phyloP scores from a whole-genome alignment of 2,797 vertebrate genomes.

The Coreius guichenoti region DNA sequence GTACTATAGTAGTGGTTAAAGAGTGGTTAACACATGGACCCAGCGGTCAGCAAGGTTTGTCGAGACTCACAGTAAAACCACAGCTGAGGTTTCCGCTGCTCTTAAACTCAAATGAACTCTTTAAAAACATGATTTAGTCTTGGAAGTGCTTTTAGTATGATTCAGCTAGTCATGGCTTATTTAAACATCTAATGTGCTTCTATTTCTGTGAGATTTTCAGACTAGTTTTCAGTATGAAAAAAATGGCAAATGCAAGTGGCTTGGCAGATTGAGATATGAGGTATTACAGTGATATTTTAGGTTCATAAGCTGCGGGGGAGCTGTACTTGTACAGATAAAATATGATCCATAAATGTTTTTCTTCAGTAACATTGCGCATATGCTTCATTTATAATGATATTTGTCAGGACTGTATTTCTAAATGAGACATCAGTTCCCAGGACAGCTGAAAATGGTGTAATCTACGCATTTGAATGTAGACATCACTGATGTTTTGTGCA shows the following conservation, averaged over 20 bases:
- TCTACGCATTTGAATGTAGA: neutral
- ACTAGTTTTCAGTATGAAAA: slow-evolving; percentile 4
- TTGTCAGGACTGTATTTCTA: slow-evolving; percentile 10
- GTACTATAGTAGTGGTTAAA: slow-evolving; percentile 43
- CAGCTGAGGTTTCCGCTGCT: slow-evolving; percentile 66
- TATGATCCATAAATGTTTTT: slow-evolving; percentile 35
- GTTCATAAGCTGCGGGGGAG: slow-evolving; percentile 1
- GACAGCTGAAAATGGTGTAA: slow-evolving; percentile 16
- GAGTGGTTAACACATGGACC: slow-evolving; percentile 66
- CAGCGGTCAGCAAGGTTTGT: slow-evolving; percentile 70
- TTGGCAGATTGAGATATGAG: neutral
- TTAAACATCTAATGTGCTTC: slow-evolving; percentile 23
- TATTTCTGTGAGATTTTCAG: slow-evolving; percentile 7
- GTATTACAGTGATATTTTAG: slow-evolving; percentile 1
- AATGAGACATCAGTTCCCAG: slow-evolving; percentile 6
- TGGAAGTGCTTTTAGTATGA: slow-evolving; percentile 5
- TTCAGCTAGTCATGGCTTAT: slow-evolving; percentile 18
- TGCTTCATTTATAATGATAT: slow-evolving; percentile 33
- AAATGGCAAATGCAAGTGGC: slow-evolving; percentile 9
- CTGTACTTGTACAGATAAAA: slow-evolving; percentile 24
- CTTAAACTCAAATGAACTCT: slow-evolving; percentile 49
- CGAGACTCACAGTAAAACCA: slow-evolving; percentile 60
- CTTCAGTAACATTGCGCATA: slow-evolving; percentile 39
- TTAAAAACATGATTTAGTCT: slow-evolving; percentile 24
- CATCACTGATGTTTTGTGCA: neutral